phyloP scores from a whole-genome alignment of 1,140 invertebrate species.

The Caenorhabditis inopinata region DNA sequence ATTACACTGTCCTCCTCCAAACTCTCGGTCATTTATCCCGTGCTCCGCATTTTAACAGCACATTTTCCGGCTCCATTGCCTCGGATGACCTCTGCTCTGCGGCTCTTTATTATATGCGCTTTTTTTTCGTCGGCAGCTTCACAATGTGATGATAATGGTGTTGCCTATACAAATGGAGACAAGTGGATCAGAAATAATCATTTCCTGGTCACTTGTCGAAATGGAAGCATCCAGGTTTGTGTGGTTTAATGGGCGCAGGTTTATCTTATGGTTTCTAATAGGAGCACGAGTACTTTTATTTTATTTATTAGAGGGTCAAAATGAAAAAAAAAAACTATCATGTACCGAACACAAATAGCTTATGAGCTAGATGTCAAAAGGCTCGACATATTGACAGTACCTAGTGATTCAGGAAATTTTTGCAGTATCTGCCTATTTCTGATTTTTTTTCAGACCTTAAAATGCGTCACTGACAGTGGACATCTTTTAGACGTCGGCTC shows the following conservation, averaged over 20 bases:
- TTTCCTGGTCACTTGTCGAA: not conserved
- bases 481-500: not conserved
- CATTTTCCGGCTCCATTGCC: no score
- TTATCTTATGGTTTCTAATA: not conserved
- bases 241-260: not conserved
- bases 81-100: conserved; percentile 4
- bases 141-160: conserved; percentile 22
- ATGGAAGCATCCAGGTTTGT: not conserved
- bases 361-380: no score
- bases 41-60: no score
- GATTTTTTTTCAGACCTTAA: conserved; percentile 1
- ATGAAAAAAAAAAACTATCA: not conserved
- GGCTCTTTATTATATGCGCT: not conserved
- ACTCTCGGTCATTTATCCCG: no score
- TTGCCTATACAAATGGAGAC: not conserved
- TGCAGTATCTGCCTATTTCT: no score
- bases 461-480: conserved; percentile 7
- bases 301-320: not conserved
- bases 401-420: no score
- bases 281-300: not conserved
- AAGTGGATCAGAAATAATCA: conserved; percentile 25
- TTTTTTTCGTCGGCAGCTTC: not conserved
- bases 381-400: no score
- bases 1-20: no score
- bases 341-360: no score